These are phyloP conservation scores for Crocidura indochinensis DNA, from an alignment of 2,797 vertebrate species.

Conservation along the genomic window DNA sequence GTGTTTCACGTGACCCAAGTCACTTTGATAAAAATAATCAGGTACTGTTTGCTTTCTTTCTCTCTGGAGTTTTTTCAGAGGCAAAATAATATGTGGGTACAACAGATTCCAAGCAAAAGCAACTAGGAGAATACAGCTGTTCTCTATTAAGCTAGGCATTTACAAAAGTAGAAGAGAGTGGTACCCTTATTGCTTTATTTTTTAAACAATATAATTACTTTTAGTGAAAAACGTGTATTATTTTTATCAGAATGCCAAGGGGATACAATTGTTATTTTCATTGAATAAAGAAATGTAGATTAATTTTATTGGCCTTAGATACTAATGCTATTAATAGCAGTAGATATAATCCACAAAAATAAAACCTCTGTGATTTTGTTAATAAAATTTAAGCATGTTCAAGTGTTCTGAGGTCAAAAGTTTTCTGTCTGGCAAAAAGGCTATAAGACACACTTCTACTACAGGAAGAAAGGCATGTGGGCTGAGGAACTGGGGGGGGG, in stretches of 20 bases:
- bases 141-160: slow-evolving; percentile 59
- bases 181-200: background rate
- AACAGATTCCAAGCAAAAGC: slow-evolving; percentile 2
- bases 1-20: slow-evolving; percentile 11
- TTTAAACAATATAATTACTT: slow-evolving; percentile 49
- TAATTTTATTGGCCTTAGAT: slow-evolving; percentile 29
- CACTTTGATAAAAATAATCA: slow-evolving; percentile 28
- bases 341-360: background rate
- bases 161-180: slow-evolving; percentile 43
- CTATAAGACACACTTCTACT: background rate
- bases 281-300: slow-evolving; percentile 27
- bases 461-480: background rate
- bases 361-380: background rate
- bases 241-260: background rate
- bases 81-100: background rate
- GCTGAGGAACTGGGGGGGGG: background rate
- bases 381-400: slow-evolving; percentile 10
- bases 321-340: slow-evolving; percentile 23
- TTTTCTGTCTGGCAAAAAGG: background rate
- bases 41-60: slow-evolving; percentile 7
- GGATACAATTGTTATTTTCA: slow-evolving; percentile 22
- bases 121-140: slow-evolving; percentile 9
- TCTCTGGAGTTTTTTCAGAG: slow-evolving; percentile 58
- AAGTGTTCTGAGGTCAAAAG: slow-evolving; percentile 34
- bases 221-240: slow-evolving; percentile 30